Conservation (phyloP, 2,888 invertebrate species). For the Galeruca laticollis region DNA sequence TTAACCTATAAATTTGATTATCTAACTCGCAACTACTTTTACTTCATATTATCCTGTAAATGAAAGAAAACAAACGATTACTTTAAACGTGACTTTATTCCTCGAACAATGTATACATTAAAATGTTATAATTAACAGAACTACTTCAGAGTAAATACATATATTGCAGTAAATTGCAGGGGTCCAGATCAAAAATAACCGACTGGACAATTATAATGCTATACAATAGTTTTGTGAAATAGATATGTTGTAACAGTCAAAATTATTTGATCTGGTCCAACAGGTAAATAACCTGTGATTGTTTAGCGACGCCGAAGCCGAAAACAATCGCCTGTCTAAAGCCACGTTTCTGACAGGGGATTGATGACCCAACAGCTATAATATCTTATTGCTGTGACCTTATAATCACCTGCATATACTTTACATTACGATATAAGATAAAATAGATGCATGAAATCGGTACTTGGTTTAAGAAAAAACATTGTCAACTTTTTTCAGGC, state of each 20-base stretch:
- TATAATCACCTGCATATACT: slow-evolving; percentile 60
- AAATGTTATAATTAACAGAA: slow-evolving; percentile 41
- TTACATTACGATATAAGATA: slow-evolving; percentile 46
- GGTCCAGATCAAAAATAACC: slow-evolving; percentile 50
- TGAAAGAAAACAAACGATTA: slow-evolving; percentile 16
- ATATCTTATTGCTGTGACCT: slow-evolving; percentile 61
- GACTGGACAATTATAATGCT: not conserved
- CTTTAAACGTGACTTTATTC: slow-evolving; percentile 35
- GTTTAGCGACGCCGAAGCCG: slow-evolving; percentile 40
- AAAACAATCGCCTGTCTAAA: slow-evolving; percentile 65
- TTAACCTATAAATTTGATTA: too few species aligned
- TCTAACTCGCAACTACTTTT: not conserved
- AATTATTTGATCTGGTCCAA: slow-evolving; percentile 52
- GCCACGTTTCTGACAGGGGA: slow-evolving; percentile 70
- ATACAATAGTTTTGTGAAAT: not conserved
- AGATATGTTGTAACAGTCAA: slow-evolving; percentile 9
- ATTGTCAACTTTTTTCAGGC: too few species aligned
- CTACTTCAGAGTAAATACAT: slow-evolving; percentile 56
- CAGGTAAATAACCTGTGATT: slow-evolving; percentile 56
- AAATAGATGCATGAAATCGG: not conserved
- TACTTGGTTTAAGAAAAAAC: not conserved
- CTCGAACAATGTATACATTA: slow-evolving; percentile 31
- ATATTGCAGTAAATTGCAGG: slow-evolving; percentile 57
- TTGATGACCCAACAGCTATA: slow-evolving; percentile 69
- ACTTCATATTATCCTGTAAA: not conserved